These are phyloP conservation scores for Temnothorax rugatulus DNA, from an alignment of 2,888 invertebrate species.

Conservation along the genomic window DNA sequence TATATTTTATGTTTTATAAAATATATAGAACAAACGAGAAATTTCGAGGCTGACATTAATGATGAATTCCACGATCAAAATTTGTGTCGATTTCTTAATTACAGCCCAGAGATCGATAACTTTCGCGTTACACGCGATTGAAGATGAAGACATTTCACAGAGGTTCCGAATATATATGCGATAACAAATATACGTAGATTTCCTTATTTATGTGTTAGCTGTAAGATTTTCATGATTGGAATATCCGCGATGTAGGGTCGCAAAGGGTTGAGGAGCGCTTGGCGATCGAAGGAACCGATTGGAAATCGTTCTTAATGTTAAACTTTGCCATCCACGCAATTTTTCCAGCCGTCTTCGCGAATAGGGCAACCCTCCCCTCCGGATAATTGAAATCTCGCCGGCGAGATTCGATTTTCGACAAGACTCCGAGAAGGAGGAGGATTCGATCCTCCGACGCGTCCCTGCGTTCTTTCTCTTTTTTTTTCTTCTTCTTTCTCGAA, in stretches of 20 bases:
- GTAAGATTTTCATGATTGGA: neutral
- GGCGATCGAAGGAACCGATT: neutral
- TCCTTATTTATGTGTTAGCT: conserved; percentile 3
- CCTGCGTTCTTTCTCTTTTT: neutral
- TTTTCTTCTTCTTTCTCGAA: conserved; percentile 15
- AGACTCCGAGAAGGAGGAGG: conserved; percentile 49
- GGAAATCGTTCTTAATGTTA: neutral
- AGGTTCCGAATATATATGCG: neutral
- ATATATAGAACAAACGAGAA: neutral
- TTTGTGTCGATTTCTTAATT: neutral
- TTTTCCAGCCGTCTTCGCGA: neutral
- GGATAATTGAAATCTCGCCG: conserved; percentile 78
- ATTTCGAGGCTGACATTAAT: neutral
- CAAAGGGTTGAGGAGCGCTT: neutral
- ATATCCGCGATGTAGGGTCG: neutral
- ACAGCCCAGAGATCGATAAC: neutral
- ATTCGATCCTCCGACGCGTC: conserved; percentile 23
- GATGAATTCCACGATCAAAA: neutral
- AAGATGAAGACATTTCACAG: neutral
- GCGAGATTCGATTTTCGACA: conserved; percentile 81
- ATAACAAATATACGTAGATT: neutral
- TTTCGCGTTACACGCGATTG: neutral
- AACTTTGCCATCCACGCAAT: neutral
- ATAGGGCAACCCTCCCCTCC: neutral
- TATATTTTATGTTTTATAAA: no score